Conservation (phyloP, 2,797 vertebrate genomes). For the Intellagama lesueurii region DNA sequence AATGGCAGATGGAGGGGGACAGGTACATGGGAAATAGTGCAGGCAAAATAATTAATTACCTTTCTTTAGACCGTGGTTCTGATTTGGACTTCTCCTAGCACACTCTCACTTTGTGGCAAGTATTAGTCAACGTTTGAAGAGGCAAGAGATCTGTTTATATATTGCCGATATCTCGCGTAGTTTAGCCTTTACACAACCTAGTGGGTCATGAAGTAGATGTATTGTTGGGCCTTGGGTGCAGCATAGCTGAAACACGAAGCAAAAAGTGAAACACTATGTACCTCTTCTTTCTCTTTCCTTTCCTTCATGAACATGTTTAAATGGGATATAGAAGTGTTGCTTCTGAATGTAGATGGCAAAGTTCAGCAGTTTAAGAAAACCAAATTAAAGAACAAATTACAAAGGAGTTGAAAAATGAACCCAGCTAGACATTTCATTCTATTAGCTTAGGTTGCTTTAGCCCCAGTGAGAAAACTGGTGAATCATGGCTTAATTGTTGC, state of each 20-base stretch:
- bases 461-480: not conserved
- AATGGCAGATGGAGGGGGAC: not conserved
- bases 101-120: not conserved
- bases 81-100: too few relatives aligned
- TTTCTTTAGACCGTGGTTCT: not conserved
- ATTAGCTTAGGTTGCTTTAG: conserved; percentile 15
- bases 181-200: not conserved
- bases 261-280: too few relatives aligned
- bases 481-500: conserved; percentile 7
- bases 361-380: not conserved
- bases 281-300: not conserved
- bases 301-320: not conserved
- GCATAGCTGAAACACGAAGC: not conserved
- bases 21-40: not conserved
- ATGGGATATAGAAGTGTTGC: not conserved
- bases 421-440: not conserved
- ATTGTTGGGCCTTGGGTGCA: not conserved
- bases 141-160: not conserved
- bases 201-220: not conserved
- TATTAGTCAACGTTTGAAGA: not conserved
- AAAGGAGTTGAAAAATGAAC: not conserved
- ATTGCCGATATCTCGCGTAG: not conserved
- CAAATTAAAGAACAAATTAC: conserved; percentile 4
- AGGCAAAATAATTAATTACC: not conserved
- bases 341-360: not conserved